Base-by-base conservation (phyloP, 37 sponge, comb jelly and placozoan genomes). In the Cladorhizidae sp. region DNA sequence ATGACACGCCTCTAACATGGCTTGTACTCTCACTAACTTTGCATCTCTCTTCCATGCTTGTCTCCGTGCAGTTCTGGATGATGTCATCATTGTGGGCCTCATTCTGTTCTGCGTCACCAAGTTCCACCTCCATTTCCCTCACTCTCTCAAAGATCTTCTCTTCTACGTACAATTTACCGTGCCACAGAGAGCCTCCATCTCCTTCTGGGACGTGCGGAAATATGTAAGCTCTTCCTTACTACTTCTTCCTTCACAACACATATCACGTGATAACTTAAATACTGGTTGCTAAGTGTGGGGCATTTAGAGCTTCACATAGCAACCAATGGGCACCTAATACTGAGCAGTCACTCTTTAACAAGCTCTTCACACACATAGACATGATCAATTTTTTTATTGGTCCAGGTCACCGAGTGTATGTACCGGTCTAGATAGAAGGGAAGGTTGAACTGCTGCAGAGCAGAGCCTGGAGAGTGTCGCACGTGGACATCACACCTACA, bases 161-260 rank as follows among this genome's bases (percentile, higher is more conserved):
- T 90, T 90, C 61, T 90, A 90, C 68, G 72, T 86, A 40, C 91
- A 83, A 74, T 85, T 68, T 63, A 83, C 69, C 38, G 32, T 78
- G 23, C 82, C 91, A 18, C 79, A 86, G 36, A 82, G 54, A 56
- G 77, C 83, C 28, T 83, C 91, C 5, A 65, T 72, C 17, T 77
- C 63, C 9, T 91, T 82, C 64, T 91, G 87, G 87, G 73, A 69
- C 37, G 41, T 72, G n/a, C 72, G 81, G 67, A 28, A 73, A 73
- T 86, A 80, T 65, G 91, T 91, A 36, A 71, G 49, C 3, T 23
- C 35, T 18, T 38, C 62, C 62, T n/a, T n/a, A n/a, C n/a, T n/a
- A n/a, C n/a, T n/a, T n/a, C n/a, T n/a, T n/a, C n/a, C n/a, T n/a
- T n/a, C n/a, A n/a, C n/a, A n/a, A n/a, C n/a, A n/a, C n/a, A n/a